Percentiles rank a stretch among this genome's conserved stretches.
Conservation (phyloP, 35 echinoderm and acorn worm genomes). For the Antedon bifida region DNA sequence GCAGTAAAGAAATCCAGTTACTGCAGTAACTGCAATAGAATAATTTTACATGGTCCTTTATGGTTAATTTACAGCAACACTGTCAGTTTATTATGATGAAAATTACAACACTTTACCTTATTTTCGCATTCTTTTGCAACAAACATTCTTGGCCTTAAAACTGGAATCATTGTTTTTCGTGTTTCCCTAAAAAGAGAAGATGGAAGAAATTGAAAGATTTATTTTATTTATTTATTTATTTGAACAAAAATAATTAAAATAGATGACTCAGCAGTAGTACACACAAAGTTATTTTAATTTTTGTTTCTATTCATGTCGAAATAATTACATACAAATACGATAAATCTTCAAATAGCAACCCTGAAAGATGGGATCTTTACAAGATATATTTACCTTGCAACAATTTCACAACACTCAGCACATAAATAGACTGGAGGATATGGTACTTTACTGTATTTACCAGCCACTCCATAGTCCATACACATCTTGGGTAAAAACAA, state of each 20-base stretch:
- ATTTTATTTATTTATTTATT: neutral
- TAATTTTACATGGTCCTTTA: too few species aligned
- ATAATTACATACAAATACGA: too few species aligned
- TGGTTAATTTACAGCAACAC: too few species aligned
- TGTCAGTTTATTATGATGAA: too few species aligned
- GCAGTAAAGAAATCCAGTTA: too few species aligned
- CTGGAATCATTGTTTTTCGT: slow-evolving; percentile 49
- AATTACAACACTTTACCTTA: slow-evolving; percentile 35
- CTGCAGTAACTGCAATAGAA: too few species aligned
- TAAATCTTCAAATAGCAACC: too few species aligned
- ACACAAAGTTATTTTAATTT: too few species aligned
- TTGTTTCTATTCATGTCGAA: too few species aligned
- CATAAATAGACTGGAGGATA: slow-evolving; percentile 77
- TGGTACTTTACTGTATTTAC: slow-evolving; percentile 73
- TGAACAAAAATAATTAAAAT: slow-evolving; percentile 3
- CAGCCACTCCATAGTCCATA: slow-evolving; percentile 78
- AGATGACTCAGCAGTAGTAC: neutral
- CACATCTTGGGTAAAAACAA: slow-evolving; percentile 71
- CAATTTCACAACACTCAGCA: slow-evolving; percentile 75
- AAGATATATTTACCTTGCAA: slow-evolving; percentile 44
- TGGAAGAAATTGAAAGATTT: neutral
- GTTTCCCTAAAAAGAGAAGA: slow-evolving; percentile 35
- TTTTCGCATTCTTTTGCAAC: slow-evolving; percentile 85
- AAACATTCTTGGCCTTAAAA: slow-evolving; percentile 51
- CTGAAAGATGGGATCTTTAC: too few species aligned